Conservation (phyloP, 2,797 vertebrate genomes). For the Periophthalmus magnuspinnatus region DNA sequence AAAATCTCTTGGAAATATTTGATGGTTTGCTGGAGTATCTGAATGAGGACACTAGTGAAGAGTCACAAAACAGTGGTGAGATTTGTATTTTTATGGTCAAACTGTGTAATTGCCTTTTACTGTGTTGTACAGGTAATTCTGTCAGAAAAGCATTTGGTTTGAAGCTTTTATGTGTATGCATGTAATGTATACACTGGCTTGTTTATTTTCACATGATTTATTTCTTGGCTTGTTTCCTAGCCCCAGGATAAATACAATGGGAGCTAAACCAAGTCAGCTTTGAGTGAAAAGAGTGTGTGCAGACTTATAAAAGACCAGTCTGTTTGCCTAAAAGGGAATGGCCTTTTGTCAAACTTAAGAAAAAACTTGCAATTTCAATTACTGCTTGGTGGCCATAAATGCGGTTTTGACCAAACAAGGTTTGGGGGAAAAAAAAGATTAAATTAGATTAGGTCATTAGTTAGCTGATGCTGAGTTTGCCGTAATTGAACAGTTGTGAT, state of each 20-base stretch:
- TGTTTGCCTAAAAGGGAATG: conserved; percentile 31
- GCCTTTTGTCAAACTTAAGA: conserved; percentile 1
- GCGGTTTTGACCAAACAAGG: conserved; percentile 10
- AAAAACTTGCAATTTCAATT: conserved; percentile 33
- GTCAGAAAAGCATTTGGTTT: conserved; percentile 21
- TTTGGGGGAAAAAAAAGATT: conserved; percentile 22
- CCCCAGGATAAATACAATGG: neutral
- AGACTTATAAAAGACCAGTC: neutral
- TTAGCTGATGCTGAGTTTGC: conserved; percentile 29
- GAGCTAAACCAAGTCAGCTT: conserved; percentile 26
- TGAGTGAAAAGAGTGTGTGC: conserved; percentile 8
- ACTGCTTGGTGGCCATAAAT: conserved; percentile 23
- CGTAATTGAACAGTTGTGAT: conserved; percentile 3
- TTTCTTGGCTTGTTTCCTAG: no score
- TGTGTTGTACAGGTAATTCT: neutral
- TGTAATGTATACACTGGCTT: no score
- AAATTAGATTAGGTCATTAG: conserved; percentile 7
- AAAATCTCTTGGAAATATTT: conserved; percentile 95
- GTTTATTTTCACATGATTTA: no score
- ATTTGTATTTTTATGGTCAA: neutral
- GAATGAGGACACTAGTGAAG: conserved; percentile 85
- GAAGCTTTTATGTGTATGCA: conserved; percentile 6
- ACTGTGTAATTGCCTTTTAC: neutral
- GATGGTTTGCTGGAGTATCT: conserved; percentile 95
- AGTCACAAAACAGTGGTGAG: conserved; percentile 80